These are phyloP conservation scores for Sebastes hubbsi DNA, from an alignment of 2,797 vertebrate genomes.

Conservation along the genomic window DNA sequence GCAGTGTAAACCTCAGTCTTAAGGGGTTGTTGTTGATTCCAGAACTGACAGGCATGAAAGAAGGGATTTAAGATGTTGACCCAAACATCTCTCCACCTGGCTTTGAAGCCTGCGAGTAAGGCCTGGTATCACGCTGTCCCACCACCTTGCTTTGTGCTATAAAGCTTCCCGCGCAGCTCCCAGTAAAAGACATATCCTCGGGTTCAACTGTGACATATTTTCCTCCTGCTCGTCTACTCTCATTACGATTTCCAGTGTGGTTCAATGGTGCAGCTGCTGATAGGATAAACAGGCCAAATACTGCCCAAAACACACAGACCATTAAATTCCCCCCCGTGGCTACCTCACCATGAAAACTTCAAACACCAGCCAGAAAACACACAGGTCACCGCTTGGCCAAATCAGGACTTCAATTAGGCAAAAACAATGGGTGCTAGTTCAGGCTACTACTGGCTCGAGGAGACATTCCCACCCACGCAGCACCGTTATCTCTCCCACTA, in stretches of 20 bases:
- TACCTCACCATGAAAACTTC: conserved; percentile 39
- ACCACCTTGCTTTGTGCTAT: conserved; percentile 44
- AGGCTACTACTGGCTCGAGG: conserved; percentile 55
- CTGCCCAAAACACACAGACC: conserved; percentile 34
- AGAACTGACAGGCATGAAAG: conserved; percentile 66
- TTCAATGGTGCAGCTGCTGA: conserved; percentile 24
- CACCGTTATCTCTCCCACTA: conserved; percentile 69
- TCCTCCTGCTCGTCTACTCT: conserved; percentile 18
- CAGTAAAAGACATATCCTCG: conserved; percentile 13
- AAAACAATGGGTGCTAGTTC: conserved; percentile 54
- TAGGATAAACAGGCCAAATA: conserved; percentile 41
- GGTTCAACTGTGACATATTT: conserved; percentile 57
- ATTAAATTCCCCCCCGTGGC: conserved; percentile 42
- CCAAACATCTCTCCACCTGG: conserved; percentile 61
- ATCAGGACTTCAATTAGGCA: conserved; percentile 62
- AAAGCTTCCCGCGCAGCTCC: conserved; percentile 44
- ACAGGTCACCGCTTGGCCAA: conserved; percentile 64
- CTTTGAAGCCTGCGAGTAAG: conserved; percentile 65
- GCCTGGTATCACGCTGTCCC: conserved; percentile 47
- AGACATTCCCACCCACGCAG: conserved; percentile 67
- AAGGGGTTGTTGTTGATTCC: conserved; percentile 59
- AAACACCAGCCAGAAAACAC: conserved; percentile 51
- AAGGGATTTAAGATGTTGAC: conserved; percentile 70
- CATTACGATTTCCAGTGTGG: conserved; percentile 17
- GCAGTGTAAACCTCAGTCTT: conserved; percentile 43